Evolutionary conservation across 2,888 invertebrate species (phyloP), one percentile per base, ranked within the genome.

Genomic region (Calliphora vomitoria): DNA sequence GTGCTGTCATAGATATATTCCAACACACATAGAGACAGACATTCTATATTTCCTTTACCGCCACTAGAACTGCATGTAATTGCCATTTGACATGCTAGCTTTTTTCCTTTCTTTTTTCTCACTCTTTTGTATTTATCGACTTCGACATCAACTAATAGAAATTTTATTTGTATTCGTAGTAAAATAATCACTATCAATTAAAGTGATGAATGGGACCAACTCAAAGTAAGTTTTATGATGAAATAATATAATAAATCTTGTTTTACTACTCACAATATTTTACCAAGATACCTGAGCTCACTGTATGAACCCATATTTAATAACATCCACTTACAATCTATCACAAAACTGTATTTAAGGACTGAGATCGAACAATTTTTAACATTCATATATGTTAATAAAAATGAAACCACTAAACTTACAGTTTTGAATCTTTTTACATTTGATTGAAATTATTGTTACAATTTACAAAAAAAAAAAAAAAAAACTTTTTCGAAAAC

Each of bases 1-100:
- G 68, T n/a, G 44, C 74, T 78, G 35, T 47, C 41, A 35, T 62
- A 18, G 55, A 74, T 72, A 41, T 72, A 35, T 11, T 11, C 10
- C 13, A 44, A 75, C 55, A 75, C 55, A 80, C 18, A 58, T n/a
- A 68, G n/a, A 62, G 8, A 55, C 8, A 47, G 18, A 35, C 20
- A 72, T 35, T 60, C 0, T 20, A 8, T 31, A 47, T 68, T 47
- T 31, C 64, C 20, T 50, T 66, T 11, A n/a, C 55, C 20, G 15
- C 11, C 50, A 82, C 44, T 64, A 62, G 20, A 62, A 53, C 41
- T 78, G 44, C 64, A 83, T 47, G 64, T 78, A 85, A 87, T 82
- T 82, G 78, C 71, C 74, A 69, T 75, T 82, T 85, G 87, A 82
- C 87, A 87, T 85, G 87, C 64, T n/a, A 87, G 75, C 69, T 85